These are phyloP conservation scores for Dendroctonus valens DNA, from an alignment of 1,140 invertebrate genomes.

Conservation along the genomic window DNA sequence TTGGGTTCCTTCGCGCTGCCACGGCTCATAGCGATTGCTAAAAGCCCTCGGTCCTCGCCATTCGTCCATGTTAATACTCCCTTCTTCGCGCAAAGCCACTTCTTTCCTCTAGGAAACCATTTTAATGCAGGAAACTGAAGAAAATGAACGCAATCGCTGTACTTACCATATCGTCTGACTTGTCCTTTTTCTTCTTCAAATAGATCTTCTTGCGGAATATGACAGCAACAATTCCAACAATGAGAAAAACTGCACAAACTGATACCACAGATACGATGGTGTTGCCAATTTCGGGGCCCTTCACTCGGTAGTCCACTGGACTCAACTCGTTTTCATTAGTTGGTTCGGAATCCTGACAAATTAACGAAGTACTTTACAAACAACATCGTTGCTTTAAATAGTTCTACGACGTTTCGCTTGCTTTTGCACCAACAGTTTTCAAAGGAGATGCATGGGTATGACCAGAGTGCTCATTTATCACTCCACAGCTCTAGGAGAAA, in stretches of 20 bases:
- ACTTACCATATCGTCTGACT: constrained; percentile 62
- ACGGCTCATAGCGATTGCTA: constrained; percentile 77
- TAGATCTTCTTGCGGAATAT: constrained; percentile 60
- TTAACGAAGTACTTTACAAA: neutral
- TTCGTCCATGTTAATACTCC: constrained; percentile 62
- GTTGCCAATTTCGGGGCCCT: constrained; percentile 52
- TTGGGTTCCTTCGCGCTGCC: constrained; percentile 65
- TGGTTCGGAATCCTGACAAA: constrained; percentile 17
- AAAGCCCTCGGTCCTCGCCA: constrained; percentile 75
- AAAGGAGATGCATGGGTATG: no score
- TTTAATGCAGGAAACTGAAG: neutral
- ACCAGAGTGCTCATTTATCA: no score
- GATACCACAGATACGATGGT: constrained; percentile 61
- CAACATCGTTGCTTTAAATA: no score
- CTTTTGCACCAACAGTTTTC: no score
- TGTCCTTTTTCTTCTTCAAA: constrained; percentile 53
- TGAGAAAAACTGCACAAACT: constrained; percentile 57
- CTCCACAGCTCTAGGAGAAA: no score
- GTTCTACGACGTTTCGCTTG: no score
- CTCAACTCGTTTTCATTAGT: constrained; percentile 9
- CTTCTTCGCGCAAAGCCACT: constrained; percentile 56
- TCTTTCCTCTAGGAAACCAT: constrained; percentile 55
- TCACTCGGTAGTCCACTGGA: constrained; percentile 39
- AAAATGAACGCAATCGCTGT: neutral
- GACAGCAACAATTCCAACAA: constrained; percentile 55